Evolutionary conservation across 92 coral and sea anemone genomes (phyloP).

Genomic region (Epizoanthus rinbou): DNA sequence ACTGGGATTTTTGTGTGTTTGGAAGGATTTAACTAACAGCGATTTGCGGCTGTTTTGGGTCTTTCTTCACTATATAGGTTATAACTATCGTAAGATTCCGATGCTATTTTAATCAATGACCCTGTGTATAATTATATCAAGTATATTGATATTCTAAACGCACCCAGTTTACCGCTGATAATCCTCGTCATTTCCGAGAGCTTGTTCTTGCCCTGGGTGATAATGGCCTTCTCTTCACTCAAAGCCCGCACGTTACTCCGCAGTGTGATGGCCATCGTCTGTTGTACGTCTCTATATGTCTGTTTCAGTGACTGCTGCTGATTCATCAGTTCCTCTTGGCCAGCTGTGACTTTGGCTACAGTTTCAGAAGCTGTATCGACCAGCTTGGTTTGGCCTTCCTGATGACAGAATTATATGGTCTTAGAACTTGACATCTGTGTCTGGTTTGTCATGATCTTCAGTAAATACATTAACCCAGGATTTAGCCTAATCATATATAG

Average conservation of each 20-base stretch:
- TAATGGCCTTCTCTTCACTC: constrained; percentile 76
- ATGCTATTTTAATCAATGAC: no score
- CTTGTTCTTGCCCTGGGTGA: constrained; percentile 73
- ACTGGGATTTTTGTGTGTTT: no score
- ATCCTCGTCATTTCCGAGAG: constrained; percentile 79
- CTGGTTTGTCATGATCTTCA: no score
- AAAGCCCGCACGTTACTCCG: constrained; percentile 70
- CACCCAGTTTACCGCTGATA: constrained; percentile 79
- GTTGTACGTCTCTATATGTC: constrained; percentile 74
- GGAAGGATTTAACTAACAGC: no score
- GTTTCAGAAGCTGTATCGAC: constrained; percentile 73
- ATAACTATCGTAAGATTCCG: no score
- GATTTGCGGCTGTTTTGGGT: no score
- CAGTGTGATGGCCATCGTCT: constrained; percentile 66
- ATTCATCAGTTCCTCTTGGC: constrained; percentile 73
- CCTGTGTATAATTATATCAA: no score
- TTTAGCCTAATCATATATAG: no score
- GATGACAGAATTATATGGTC: background rate
- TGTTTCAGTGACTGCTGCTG: constrained; percentile 77
- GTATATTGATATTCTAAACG: constrained; percentile 10
- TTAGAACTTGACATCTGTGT: no score
- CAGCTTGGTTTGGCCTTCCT: constrained; percentile 80
- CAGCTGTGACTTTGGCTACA: constrained; percentile 81
- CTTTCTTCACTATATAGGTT: background rate
- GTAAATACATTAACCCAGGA: no score